These are phyloP conservation scores for Oncorhynchus gorbuscha DNA, from an alignment of 2,113 vertebrate genomes.

Conservation along the genomic window DNA sequence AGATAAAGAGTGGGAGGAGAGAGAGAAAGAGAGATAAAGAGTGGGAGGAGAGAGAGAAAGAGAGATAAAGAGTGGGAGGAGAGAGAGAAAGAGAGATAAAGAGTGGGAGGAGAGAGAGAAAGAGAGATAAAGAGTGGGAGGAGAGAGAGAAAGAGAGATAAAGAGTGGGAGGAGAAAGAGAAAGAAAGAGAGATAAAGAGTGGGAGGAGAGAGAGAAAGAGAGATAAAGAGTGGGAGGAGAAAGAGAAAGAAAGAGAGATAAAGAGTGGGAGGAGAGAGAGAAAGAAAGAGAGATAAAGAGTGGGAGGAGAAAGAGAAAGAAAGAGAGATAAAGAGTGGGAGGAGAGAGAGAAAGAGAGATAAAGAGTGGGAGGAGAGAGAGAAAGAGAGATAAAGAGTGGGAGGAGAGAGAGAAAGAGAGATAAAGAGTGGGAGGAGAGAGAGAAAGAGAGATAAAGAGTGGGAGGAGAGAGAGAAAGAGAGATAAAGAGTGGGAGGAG, in stretches of 20 bases:
- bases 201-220: not conserved
- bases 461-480: not conserved
- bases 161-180: not conserved
- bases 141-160: not conserved
- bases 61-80: not conserved
- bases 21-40: too few relatives aligned
- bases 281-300: constrained; percentile 4
- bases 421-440: too few relatives aligned
- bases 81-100: not conserved
- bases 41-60: not conserved
- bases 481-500: not conserved
- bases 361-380: not conserved
- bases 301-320: not conserved
- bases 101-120: not conserved
- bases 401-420: not conserved
- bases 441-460: not conserved
- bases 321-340: too few relatives aligned
- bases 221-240: too few relatives aligned
- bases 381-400: constrained; percentile 3
- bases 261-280: not conserved
- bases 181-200: constrained; percentile 2
- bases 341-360: not conserved
- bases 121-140: too few relatives aligned
- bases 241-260: not conserved
- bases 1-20: not conserved